A percentile compares a stretch with the other conserved stretches of the same genome.
Evolutionary conservation across 2,888 invertebrate genomes (phyloP).

Genomic region (Eupithecia subfuscata): DNA sequence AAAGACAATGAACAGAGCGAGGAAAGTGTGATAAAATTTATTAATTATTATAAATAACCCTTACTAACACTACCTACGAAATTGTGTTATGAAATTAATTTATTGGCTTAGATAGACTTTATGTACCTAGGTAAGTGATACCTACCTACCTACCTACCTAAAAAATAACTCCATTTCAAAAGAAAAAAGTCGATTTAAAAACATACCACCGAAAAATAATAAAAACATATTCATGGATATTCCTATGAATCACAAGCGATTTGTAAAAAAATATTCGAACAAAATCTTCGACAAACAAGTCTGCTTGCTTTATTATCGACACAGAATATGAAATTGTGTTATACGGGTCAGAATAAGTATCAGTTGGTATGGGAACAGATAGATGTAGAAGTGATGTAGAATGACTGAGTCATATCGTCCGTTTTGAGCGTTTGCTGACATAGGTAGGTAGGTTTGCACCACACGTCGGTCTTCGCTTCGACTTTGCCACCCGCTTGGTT

Average conservation of each 20-base stretch:
- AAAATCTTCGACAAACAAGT: constrained; percentile 18
- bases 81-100: not conserved
- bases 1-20: not conserved
- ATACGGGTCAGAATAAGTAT: not conserved
- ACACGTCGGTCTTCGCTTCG: no score
- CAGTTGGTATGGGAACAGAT: constrained; percentile 2
- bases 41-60: no score
- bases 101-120: no score
- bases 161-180: no score
- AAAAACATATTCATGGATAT: not conserved
- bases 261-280: not conserved
- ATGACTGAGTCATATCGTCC: constrained; percentile 20
- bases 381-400: not conserved
- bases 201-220: not conserved
- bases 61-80: not conserved
- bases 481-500: not conserved
- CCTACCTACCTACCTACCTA: no score
- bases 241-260: not conserved
- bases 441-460: constrained; percentile 2
- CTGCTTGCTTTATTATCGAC: not conserved
- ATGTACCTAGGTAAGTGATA: no score
- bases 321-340: constrained; percentile 15
- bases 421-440: constrained; percentile 23
- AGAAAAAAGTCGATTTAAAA: no score
- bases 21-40: not conserved